phyloP scores from a whole-genome alignment of 2,888 invertebrate genomes.

The Seira ritae region DNA sequence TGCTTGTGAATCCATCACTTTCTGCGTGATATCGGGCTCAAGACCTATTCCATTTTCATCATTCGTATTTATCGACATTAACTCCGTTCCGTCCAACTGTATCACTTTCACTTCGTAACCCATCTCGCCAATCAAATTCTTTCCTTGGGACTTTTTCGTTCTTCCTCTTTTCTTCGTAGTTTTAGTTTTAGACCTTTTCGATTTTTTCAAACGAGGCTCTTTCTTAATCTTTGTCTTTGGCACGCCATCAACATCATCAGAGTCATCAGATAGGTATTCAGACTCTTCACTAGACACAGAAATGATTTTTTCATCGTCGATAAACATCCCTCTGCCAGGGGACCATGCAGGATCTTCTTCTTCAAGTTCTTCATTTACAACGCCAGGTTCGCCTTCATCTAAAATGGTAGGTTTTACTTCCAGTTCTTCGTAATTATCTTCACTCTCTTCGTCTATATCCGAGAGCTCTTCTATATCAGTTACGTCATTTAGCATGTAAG shows the following conservation, averaged over 20 bases:
- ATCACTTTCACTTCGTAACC: conserved; percentile 59
- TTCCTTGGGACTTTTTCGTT: conserved; percentile 18
- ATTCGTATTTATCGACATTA: conserved; percentile 52
- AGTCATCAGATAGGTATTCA: conserved; percentile 36
- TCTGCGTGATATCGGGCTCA: conserved; percentile 52
- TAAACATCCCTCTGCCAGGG: conserved; percentile 39
- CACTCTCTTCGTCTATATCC: conserved; percentile 45
- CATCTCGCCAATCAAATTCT: neutral
- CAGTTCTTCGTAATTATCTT: conserved; percentile 55
- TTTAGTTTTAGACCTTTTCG: neutral
- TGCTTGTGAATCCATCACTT: conserved; percentile 57
- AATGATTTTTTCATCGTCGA: conserved; percentile 42
- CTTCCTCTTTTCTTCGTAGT: conserved; percentile 1
- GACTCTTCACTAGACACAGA: conserved; percentile 50
- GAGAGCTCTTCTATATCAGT: conserved; percentile 55
- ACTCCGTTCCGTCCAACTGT: conserved; percentile 51
- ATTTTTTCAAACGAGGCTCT: conserved; percentile 15
- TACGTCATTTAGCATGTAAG: conserved; percentile 44
- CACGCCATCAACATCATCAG: conserved; percentile 27
- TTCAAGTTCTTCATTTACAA: conserved; percentile 35
- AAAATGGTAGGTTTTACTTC: conserved; percentile 44
- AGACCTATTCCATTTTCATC: conserved; percentile 52
- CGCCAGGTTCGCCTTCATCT: conserved; percentile 13
- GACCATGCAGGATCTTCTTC: conserved; percentile 61
- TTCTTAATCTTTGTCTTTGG: conserved; percentile 41